phyloP scores from a whole-genome alignment of 2,797 vertebrate species.

The Pipistrellus nathusii region DNA sequence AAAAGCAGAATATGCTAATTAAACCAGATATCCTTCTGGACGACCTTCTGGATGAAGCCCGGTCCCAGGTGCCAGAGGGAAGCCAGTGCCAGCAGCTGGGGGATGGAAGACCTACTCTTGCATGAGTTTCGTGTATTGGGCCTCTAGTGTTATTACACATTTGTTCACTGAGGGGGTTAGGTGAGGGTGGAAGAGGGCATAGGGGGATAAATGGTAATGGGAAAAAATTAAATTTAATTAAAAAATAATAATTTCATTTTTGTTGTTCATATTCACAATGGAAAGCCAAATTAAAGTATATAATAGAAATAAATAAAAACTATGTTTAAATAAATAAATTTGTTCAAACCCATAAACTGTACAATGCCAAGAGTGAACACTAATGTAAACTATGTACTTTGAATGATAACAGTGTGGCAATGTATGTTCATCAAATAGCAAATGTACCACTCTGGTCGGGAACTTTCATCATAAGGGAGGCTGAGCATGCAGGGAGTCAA shows the following conservation, averaged over 20 bases:
- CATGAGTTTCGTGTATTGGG: no score
- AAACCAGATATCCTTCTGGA: no score
- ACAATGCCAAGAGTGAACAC: neutral
- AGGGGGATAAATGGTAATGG: no score
- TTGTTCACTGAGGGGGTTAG: neutral
- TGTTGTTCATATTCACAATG: constrained; percentile 38
- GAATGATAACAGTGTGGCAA: neutral
- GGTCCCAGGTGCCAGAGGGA: no score
- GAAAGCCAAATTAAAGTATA: constrained; percentile 61
- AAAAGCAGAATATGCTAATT: no score
- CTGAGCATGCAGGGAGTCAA: neutral
- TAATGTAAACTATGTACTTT: neutral
- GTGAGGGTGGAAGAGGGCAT: no score
- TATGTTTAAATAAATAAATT: constrained; percentile 40
- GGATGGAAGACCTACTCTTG: no score
- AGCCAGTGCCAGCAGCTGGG: no score
- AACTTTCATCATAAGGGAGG: neutral
- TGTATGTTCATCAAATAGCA: neutral
- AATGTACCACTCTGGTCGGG: neutral
- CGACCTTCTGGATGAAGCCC: no score
- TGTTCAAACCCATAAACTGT: neutral
- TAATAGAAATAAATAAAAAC: constrained; percentile 72
- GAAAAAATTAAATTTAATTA: no score
- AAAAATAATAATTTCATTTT: constrained; percentile 11
- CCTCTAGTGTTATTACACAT: neutral